A percentile compares a stretch with the other conserved stretches of the same genome.
Conservation (phyloP, 1,140 invertebrate genomes). For the Drosophila rhopaloa region DNA sequence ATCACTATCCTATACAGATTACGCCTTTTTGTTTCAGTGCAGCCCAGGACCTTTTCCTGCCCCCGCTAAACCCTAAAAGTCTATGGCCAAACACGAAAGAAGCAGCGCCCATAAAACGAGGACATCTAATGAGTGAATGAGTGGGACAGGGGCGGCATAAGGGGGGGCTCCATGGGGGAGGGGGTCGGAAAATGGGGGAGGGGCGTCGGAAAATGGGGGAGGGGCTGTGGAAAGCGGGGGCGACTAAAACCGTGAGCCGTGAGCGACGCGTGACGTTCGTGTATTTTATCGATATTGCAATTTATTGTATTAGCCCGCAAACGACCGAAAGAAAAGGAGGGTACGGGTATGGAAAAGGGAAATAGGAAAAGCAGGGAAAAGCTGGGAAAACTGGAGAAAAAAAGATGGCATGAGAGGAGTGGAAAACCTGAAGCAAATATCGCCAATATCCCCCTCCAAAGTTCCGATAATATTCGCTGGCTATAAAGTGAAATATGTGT, state of each 20-base stretch:
- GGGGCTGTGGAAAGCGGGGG: not conserved
- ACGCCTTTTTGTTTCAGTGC: not conserved
- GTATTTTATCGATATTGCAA: conserved; percentile 83
- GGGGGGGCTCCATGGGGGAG: too few species aligned
- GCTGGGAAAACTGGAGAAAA: not conserved
- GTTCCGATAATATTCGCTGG: conserved; percentile 66
- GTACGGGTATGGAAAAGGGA: not conserved
- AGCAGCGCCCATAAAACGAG: conserved; percentile 54
- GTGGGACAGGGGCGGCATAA: conserved; percentile 7
- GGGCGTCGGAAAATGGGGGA: not conserved
- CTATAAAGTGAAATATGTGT: conserved; percentile 82
- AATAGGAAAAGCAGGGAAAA: not conserved
- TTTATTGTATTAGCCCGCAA: conserved; percentile 73
- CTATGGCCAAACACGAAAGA: conserved; percentile 26
- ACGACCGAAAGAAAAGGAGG: conserved; percentile 10
- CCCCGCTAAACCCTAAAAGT: conserved; percentile 4
- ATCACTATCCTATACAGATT: too few species aligned
- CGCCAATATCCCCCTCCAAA: not conserved
- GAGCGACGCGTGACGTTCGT: conserved; percentile 73
- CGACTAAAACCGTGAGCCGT: conserved; percentile 44
- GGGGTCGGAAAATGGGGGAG: not conserved
- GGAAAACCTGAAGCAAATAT: conserved; percentile 6
- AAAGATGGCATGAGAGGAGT: not conserved
- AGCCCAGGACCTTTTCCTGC: not conserved
- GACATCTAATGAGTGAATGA: conserved; percentile 57